These are phyloP conservation scores for Zapus hudsonius DNA, from an alignment of 2,113 vertebrate species.

Conservation along the genomic window DNA sequence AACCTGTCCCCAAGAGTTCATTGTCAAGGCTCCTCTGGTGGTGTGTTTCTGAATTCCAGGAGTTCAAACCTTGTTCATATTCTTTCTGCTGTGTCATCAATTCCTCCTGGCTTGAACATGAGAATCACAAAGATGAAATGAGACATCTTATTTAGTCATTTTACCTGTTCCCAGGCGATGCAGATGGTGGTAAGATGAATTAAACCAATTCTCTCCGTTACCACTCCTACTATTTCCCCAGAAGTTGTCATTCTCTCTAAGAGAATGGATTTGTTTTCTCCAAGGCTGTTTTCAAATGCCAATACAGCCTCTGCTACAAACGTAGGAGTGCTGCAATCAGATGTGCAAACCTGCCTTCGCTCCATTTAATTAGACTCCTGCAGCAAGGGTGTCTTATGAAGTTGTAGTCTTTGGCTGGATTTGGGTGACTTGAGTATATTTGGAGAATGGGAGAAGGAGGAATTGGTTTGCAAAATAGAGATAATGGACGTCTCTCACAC, in stretches of 20 bases:
- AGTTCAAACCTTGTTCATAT: background rate
- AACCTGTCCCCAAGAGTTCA: background rate
- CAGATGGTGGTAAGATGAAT: conserved; percentile 62
- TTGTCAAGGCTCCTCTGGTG: background rate
- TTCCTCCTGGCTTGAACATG: background rate
- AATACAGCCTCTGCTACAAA: conserved; percentile 59
- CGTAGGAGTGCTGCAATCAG: background rate
- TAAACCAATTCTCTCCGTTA: conserved; percentile 55
- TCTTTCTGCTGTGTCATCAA: background rate
- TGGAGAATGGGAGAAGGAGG: background rate
- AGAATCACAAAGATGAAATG: conserved; percentile 28
- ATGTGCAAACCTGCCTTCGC: conserved; percentile 42
- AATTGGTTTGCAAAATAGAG: background rate
- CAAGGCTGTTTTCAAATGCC: conserved; percentile 62
- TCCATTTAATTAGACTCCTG: conserved; percentile 55
- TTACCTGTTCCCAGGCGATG: conserved; percentile 24
- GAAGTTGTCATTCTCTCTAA: conserved; percentile 55
- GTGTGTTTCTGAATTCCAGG: background rate
- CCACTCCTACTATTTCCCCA: conserved; percentile 23
- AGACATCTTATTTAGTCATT: conserved; percentile 42
- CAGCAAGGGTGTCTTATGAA: conserved; percentile 21
- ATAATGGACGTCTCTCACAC: background rate
- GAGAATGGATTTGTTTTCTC: background rate
- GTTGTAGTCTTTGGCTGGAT: background rate
- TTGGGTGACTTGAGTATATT: background rate